These are phyloP conservation scores for Lasiommata megera DNA, from an alignment of 2,888 invertebrate species.

Conservation along the genomic window DNA sequence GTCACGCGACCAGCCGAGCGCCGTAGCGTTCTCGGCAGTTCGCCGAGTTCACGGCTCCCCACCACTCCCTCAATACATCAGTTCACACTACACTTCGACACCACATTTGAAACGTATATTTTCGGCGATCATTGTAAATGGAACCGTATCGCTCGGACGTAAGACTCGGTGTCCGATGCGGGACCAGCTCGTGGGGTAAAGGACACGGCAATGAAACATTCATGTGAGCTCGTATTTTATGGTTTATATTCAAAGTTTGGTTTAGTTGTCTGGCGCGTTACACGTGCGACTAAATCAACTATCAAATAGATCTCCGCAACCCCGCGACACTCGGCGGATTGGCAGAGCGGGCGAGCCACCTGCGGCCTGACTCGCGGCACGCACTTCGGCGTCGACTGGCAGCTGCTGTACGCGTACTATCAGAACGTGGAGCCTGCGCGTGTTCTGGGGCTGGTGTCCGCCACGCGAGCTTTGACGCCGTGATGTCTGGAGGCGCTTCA, in stretches of 20 bases:
- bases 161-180: conserved; percentile 30
- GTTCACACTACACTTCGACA: conserved; percentile 73
- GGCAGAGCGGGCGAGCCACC: too few relatives aligned
- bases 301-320: too few relatives aligned
- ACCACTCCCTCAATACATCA: conserved; percentile 62
- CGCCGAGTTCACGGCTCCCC: conserved; percentile 36
- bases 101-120: conserved; percentile 48
- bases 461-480: not conserved
- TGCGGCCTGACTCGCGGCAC: not conserved
- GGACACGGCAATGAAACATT: conserved; percentile 34
- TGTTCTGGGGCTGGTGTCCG: not conserved
- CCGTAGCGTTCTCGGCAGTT: conserved; percentile 5
- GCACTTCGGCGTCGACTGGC: too few relatives aligned
- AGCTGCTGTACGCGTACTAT: too few relatives aligned
- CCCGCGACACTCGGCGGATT: too few relatives aligned
- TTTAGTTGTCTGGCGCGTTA: conserved; percentile 56
- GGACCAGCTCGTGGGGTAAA: not conserved
- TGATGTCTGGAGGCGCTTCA: not conserved
- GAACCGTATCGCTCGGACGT: conserved; percentile 2
- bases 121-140: not conserved
- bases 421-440: too few relatives aligned
- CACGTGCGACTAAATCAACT: not conserved
- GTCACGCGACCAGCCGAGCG: conserved; percentile 58
- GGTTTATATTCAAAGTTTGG: conserved; percentile 47
- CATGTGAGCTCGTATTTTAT: conserved; percentile 58